Evolutionary conservation across 1,140 invertebrate genomes (phyloP).

Genomic region (Drosophila bipectinata): DNA sequence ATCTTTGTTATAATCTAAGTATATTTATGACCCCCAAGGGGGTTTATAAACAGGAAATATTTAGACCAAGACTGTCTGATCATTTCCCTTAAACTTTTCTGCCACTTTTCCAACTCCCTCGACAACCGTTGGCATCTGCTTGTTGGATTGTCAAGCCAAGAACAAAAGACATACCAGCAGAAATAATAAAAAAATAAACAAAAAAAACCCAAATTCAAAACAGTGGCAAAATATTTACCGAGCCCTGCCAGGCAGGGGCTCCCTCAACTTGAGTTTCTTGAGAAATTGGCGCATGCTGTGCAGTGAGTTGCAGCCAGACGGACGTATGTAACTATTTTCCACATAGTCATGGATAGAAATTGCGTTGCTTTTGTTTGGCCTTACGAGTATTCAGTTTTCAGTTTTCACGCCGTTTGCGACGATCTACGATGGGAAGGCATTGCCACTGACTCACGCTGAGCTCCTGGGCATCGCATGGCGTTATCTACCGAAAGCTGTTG

Average conservation of each 20-base stretch:
- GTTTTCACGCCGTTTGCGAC: constrained; percentile 56
- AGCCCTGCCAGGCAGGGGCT: constrained; percentile 52
- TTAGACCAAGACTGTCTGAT: constrained; percentile 41
- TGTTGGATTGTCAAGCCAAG: constrained; percentile 41
- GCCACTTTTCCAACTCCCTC: constrained; percentile 30
- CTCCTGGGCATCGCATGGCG: constrained; percentile 28
- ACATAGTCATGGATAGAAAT: constrained; percentile 65
- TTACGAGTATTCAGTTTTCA: constrained; percentile 40
- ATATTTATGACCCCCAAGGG: constrained; percentile 24
- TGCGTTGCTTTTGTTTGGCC: constrained; percentile 73
- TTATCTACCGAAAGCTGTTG: constrained; percentile 40
- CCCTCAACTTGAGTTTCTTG: constrained; percentile 61
- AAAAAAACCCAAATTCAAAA: constrained; percentile 54
- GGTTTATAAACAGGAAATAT: constrained; percentile 33
- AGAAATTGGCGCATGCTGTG: constrained; percentile 81
- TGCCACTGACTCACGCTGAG: constrained; percentile 52
- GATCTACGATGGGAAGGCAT: constrained; percentile 52
- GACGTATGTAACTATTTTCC: constrained; percentile 67
- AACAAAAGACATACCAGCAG: constrained; percentile 55
- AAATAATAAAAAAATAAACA: constrained; percentile 19
- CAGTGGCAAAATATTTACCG: constrained; percentile 79
- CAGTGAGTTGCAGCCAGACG: constrained; percentile 61
- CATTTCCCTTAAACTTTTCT: constrained; percentile 42
- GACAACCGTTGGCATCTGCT: constrained; percentile 36
- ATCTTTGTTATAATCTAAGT: constrained; percentile 13